Evolutionary conservation across 2,797 vertebrate species (phyloP), one percentile per base, ranked within the genome.

Genomic region (Micromesistius poutassou): DNA sequence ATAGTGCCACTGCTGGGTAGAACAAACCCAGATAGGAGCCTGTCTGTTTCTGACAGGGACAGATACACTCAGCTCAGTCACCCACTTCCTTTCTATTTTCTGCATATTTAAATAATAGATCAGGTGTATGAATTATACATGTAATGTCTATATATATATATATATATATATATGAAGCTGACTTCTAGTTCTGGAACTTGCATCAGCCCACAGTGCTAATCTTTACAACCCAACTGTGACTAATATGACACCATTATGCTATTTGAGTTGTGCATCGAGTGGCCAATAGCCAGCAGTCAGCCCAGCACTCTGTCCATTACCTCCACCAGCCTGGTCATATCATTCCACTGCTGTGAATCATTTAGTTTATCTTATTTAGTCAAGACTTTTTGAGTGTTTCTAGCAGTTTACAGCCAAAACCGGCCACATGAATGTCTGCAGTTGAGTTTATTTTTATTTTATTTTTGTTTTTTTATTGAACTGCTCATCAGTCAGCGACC

Each of bases 21-120:
- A 28, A 16, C n/a, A 68, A 68, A 10, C 28, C 62, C 1, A 12
- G 3, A 68, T 28, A 68, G n/a, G 62, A 68, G n/a, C 55, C 9
- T 68, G 62, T 68, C 7, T 10, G 22, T 62, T 62, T 62, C 22
- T 62, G 13, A 28, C 62, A 68, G 25, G n/a, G 62, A 28, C 55
- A 55, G 16, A 55, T 6, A 62, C 7, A 62, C 22, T 62, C 55
- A 62, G 50, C 7, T 1, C 55, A 25, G 9, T 68, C 62, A 10
- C 62, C 62, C 25, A 10, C 9, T 28, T 3, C n/a, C 62, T 28
- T 68, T 68, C 62, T 68, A 68, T 68, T 68, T 28, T 68, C n/a
- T 68, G 25, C 25, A 68, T 68, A 68, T 68, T 68, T 68, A 28
- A 68, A 68, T 68, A 28, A 68, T 68, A 68, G n/a, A 68, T 62